A percentile compares a stretch with the other conserved stretches of the same genome.
phyloP scores from a whole-genome alignment of 2,888 invertebrate species.

The Rugalucina vietnamica region DNA sequence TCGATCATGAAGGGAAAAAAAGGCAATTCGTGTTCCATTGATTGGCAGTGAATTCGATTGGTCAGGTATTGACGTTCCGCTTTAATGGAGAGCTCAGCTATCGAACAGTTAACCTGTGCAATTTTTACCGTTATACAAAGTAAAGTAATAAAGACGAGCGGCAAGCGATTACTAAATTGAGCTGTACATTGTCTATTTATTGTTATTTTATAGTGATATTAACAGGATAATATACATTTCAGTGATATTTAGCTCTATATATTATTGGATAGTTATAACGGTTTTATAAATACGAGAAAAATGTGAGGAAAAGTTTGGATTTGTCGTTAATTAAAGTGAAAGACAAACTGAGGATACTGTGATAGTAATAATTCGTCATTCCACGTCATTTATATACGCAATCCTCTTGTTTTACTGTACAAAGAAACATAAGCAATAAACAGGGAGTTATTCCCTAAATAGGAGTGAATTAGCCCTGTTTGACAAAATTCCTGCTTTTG shows the following conservation, averaged over 20 bases:
- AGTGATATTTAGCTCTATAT: background rate
- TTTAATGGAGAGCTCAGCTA: conserved; percentile 61
- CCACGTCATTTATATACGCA: background rate
- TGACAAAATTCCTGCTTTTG: background rate
- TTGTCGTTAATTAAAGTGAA: background rate
- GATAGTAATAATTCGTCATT: background rate
- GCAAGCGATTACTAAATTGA: background rate
- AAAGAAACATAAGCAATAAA: background rate
- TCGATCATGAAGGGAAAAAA: conserved; percentile 56
- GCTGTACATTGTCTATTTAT: background rate
- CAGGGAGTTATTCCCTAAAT: background rate
- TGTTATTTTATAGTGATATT: background rate
- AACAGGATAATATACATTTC: background rate
- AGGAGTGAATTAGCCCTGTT: background rate
- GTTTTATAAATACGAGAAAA: background rate
- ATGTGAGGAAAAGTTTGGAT: too few species aligned
- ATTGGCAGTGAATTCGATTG: conserved; percentile 58
- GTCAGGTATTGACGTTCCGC: conserved; percentile 54
- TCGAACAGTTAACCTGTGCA: conserved; percentile 39
- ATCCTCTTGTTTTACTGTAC: background rate
- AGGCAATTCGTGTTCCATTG: conserved; percentile 58
- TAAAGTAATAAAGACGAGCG: conserved; percentile 1
- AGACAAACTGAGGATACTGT: too few species aligned
- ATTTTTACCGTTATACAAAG: conserved; percentile 34
- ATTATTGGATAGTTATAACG: background rate